These are phyloP conservation scores for Aplochiton taeniatus DNA, from an alignment of 2,797 vertebrate genomes.

Conservation along the genomic window DNA sequence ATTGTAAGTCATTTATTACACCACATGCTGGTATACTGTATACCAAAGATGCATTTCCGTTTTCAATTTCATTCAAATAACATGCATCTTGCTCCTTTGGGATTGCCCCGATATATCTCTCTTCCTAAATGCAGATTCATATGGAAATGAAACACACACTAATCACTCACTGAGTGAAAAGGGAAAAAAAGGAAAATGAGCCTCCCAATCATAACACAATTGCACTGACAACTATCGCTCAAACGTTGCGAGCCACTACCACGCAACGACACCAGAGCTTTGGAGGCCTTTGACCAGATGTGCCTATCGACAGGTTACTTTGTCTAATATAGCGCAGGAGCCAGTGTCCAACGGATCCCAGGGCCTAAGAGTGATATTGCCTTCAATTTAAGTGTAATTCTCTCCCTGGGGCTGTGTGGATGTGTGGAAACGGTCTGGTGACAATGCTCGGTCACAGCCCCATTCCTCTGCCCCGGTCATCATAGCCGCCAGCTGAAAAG, in stretches of 20 bases:
- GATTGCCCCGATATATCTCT: too few relatives aligned
- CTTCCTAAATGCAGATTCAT: too few relatives aligned
- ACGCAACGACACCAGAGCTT: not conserved
- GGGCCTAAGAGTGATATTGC: slow-evolving; percentile 4
- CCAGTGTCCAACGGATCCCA: slow-evolving; percentile 3
- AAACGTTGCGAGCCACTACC: too few relatives aligned
- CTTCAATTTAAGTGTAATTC: slow-evolving; percentile 11
- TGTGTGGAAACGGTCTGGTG: slow-evolving; percentile 22
- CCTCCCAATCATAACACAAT: too few relatives aligned
- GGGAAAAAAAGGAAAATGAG: not conserved
- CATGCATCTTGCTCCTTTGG: too few relatives aligned
- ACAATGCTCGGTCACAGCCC: slow-evolving; percentile 27
- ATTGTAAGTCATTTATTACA: too few relatives aligned
- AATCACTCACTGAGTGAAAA: not conserved
- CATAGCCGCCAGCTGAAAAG: slow-evolving; percentile 17
- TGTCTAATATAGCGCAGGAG: slow-evolving; percentile 2
- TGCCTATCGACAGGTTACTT: not conserved
- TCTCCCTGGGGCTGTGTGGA: slow-evolving; percentile 15
- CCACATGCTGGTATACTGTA: too few relatives aligned
- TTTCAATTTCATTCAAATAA: too few relatives aligned
- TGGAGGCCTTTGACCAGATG: slow-evolving; percentile 5
- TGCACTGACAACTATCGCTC: too few relatives aligned
- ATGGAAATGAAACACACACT: too few relatives aligned
- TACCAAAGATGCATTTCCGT: too few relatives aligned
- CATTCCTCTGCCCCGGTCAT: slow-evolving; percentile 25